Evolutionary conservation across 2,113 vertebrate genomes (phyloP), one percentile per base, ranked within the genome.

Genomic region (Bubo bubo): DNA sequence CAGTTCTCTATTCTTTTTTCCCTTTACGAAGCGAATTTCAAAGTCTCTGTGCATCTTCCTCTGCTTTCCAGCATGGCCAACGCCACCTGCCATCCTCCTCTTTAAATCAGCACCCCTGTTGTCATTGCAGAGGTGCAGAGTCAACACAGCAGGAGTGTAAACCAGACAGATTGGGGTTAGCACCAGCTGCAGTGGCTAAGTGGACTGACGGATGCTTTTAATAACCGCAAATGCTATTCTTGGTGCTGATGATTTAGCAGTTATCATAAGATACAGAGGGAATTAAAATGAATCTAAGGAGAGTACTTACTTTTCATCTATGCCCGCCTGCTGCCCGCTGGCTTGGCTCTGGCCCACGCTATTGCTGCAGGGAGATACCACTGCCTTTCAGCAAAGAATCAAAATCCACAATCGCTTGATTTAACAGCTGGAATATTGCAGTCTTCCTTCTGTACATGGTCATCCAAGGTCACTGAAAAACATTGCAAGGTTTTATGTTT

Each of bases 141-240:
- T 9, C 84, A 49, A 52, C 72, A 8, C 41, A 77, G 92, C 86
- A 39, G 87, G 53, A 60, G 67, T 60, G 28, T 10, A 18, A 52
- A 27, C 2, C 74, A 39, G 95, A 79, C 76, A 55, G 92, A 73
- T 66, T 45, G 56, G 90, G 88, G 88, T 84, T 74, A 87, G 72
- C 50, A 43, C 34, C 83, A 63, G 91, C 82, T 47, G 19, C 75
- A 24, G 63, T 10, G 72, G 60, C 68, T 70, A 67, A 95, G 71
- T 68, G 88, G 95, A 77, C 79, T 53, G 91, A 88, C 11, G 58
- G 89, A 86, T 94, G 93, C 75, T 88, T 95, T 92, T 95, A 93
- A 92, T 94, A 97, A 79, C 74, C 13, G 0, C 74, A 41, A 71
- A 62, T 32, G 83, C 89, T 95, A 53, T 92, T 95, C 79, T 62